These are phyloP conservation scores for Actias luna DNA, from an alignment of 2,888 invertebrate species.

Conservation along the genomic window DNA sequence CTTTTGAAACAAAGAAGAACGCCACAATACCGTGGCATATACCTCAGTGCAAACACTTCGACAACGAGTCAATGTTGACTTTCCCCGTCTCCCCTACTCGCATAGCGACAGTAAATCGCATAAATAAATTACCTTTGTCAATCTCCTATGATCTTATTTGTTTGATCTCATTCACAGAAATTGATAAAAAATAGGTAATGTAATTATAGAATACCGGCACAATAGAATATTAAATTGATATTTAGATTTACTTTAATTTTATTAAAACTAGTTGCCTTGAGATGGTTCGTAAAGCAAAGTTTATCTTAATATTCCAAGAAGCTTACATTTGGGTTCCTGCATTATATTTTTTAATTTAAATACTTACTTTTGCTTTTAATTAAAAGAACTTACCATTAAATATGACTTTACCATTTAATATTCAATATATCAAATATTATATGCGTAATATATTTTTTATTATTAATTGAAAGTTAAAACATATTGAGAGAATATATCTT, in stretches of 20 bases:
- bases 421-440: too few species aligned
- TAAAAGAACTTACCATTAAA: too few species aligned
- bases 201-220: not conserved
- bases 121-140: constrained; percentile 78
- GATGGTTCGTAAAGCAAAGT: not conserved
- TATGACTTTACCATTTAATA: not conserved
- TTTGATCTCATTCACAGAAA: constrained; percentile 25
- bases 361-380: not conserved
- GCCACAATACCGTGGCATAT: constrained; percentile 32
- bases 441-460: too few species aligned
- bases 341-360: not conserved
- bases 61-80: constrained; percentile 75
- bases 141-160: constrained; percentile 65
- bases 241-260: not conserved
- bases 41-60: constrained; percentile 69
- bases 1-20: constrained; percentile 15
- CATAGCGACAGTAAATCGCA: constrained; percentile 66
- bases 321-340: not conserved
- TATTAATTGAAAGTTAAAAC: too few species aligned
- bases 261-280: not conserved
- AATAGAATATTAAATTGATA: not conserved
- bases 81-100: constrained; percentile 51
- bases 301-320: not conserved
- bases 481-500: too few species aligned
- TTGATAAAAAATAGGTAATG: not conserved